Base-by-base conservation (phyloP, 2,888 invertebrate species). In the Silvanus unidentatus region DNA sequence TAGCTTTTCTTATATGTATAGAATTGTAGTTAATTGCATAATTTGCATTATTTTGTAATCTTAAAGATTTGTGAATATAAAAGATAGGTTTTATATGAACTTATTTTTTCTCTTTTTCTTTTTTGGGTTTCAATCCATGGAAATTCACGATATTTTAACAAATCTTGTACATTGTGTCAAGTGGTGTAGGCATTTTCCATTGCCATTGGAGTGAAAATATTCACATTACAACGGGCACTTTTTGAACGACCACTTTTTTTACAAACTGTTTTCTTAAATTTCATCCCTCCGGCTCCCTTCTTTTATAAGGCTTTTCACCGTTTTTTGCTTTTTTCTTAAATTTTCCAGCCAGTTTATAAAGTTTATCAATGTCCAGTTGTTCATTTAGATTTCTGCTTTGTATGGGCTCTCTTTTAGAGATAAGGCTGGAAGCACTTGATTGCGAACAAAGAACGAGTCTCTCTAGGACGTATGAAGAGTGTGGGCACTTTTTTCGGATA, bases 151-250 rank as follows among this genome's bases (percentile, higher is more conserved):
- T 85, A 85, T 58, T 82, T 84, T 10, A 95, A 72, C 8, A 94
- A 77, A 64, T 94, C 93, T 71, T 92, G 92, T 1, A 93, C 86
- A 66, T 92, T 93, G 65, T 95, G 95, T 56, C 94, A 94, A 1
- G 88, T 90, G 63, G 89, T 90, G 68, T 95, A 94, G 0, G 94
- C 91, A 64, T 95, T 95, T 54, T 91, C 87, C 90, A 95, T 93
- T 0, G 92, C 93, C 2, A 87, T 84, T 57, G 90, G 89, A 52
- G 88, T 89, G 61, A 93, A 82, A 62, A 93, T 87, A 60, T 93
- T 92, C 42, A 88, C 85, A 28, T 85, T 82, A 59, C 85, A 84
- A 58, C 83, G 78, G 2, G 82, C 79, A 50, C 74, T 75, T 42
- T 80, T 78, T 39, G 75, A 81, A 48, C 78, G 77, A 53, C 77